Evolutionary conservation across 35 echinoderm and acorn worm species (phyloP).

Genomic region (Apostichopus parvimensis): DNA sequence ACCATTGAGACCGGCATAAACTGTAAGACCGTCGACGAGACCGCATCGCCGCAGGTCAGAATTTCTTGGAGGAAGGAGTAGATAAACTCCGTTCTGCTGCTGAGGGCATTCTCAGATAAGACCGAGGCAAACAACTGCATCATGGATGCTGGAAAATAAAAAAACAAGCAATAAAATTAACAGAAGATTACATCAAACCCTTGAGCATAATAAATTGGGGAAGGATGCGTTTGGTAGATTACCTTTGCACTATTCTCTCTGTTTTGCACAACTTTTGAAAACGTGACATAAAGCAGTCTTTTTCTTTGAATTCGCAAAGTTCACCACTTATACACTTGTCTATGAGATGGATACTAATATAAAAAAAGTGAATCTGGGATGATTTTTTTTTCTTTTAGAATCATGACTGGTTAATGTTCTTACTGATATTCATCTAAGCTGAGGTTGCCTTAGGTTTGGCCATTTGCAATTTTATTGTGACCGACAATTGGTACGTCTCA

Average conservation of each 20-base stretch:
- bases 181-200: background rate
- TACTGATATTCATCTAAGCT: no score
- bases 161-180: background rate
- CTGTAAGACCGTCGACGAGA: constrained; percentile 75
- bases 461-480: no score
- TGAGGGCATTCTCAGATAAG: constrained; percentile 60
- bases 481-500: no score
- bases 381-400: no score
- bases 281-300: background rate
- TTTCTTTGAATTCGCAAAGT: background rate
- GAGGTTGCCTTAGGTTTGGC: no score
- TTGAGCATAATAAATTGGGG: background rate
- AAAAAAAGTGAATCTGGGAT: no score
- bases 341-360: no score
- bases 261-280: background rate
- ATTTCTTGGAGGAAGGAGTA: constrained; percentile 80
- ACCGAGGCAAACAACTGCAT: constrained; percentile 84
- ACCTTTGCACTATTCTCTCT: background rate
- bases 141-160: constrained; percentile 62
- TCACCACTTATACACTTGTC: no score
- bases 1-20: constrained; percentile 94
- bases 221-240: background rate
- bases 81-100: constrained; percentile 82
- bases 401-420: no score
- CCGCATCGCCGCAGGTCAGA: constrained; percentile 71